Evolutionary conservation across 2,888 invertebrate species (phyloP).

Genomic region (Caenorhabditis becei): DNA sequence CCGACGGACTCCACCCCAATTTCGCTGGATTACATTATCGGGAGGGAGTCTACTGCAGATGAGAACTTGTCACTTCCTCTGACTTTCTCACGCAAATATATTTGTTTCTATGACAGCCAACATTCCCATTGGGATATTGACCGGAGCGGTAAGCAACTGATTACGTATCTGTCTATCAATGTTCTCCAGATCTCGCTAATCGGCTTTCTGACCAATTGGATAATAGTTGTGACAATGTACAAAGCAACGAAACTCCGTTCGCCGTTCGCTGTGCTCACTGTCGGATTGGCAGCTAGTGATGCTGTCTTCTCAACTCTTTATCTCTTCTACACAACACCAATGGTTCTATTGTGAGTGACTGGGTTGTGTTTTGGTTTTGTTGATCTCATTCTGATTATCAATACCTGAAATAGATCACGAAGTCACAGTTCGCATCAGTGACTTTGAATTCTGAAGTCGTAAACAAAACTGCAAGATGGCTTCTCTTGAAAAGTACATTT

Average conservation of each 20-base stretch:
- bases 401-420: neutral
- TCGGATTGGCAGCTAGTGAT: neutral
- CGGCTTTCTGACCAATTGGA: slow-evolving; percentile 1
- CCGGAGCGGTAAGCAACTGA: neutral
- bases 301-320: neutral
- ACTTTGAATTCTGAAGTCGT: neutral
- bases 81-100: neutral
- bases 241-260: neutral
- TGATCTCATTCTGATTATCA: too few species aligned
- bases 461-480: neutral
- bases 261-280: slow-evolving; percentile 6
- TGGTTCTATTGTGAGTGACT: slow-evolving; percentile 3
- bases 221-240: neutral
- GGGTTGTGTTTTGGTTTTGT: neutral
- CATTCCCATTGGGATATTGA: neutral
- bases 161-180: neutral
- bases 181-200: neutral
- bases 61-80: neutral
- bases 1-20: neutral
- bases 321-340: slow-evolving; percentile 12
- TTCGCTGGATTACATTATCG: neutral
- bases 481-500: neutral
- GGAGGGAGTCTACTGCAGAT: neutral
- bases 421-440: neutral
- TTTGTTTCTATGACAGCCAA: neutral